Evolutionary conservation across 23 tunicate genomes (phyloP), one percentile per base, ranked within the genome.

Genomic region (Halocynthia aurantium): DNA sequence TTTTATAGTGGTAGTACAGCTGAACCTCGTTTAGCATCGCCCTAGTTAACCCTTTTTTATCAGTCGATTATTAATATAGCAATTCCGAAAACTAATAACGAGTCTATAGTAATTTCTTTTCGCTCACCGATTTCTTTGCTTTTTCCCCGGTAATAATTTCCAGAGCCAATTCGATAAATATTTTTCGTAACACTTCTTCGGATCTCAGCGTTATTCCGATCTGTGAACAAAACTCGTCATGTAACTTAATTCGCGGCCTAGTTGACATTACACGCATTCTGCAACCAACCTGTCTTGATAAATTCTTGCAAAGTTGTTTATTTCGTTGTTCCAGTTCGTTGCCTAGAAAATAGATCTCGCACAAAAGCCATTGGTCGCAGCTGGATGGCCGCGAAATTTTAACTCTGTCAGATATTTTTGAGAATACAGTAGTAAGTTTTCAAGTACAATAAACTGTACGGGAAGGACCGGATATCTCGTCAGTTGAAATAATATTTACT

Each of bases 171-270:
- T 90, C 97, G 52, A 85, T 85, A 65, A 85, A 85, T 13, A 85
- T 75, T 77, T 90, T 90, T 52, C 97, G 70, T 22, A 85, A 77
- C 50, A 90, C 90, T 22, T 90, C 90, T 81, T 90, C 97, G 17
- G 97, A 90, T 13, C 90, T 61, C 52, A 90, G 57, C 7, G 97
- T 90, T 50, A 90, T 81, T 52, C 97, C 97, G 58, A 90, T 77
- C 97, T 90, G 69, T 11, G 57, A 56, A 74, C 8, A 71, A 31
- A 31, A 4, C 44, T n/a, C 4, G 63, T n/a, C 63, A 58, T 58
- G n/a, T 58, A 13, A 13, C 15, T 2, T 58, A 58, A n/a, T 58
- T 58, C 17, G 2, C 15, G 64, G 17, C 64, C 64, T 58, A 2
- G 64, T 13, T 13, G 1, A 1, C 64, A 58, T 15, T 1, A 58